phyloP scores from a whole-genome alignment of 1,140 invertebrate genomes.

The Panagrolaimus sp. region DNA sequence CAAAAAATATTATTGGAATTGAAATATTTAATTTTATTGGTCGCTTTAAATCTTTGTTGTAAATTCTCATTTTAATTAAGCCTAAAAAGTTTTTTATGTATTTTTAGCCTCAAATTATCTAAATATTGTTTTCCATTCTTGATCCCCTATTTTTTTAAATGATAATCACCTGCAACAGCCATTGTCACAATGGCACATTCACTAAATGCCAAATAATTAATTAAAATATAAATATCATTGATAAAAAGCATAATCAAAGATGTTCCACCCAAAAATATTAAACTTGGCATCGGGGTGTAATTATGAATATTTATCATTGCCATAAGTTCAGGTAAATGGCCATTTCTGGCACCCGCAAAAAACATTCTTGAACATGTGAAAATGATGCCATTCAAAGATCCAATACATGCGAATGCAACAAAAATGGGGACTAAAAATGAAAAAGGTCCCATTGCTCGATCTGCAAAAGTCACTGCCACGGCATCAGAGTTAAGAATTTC shows the following conservation, averaged over 20 bases:
- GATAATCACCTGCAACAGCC: constrained; percentile 80
- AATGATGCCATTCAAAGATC: constrained; percentile 47
- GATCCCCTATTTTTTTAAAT: too few species aligned
- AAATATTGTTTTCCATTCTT: too few species aligned
- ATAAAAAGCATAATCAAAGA: constrained; percentile 69
- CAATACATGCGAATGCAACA: constrained; percentile 49
- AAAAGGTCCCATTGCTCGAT: constrained; percentile 40
- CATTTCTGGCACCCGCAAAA: constrained; percentile 52
- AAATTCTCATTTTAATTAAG: background rate
- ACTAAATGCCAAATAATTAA: constrained; percentile 84
- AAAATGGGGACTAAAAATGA: constrained; percentile 51
- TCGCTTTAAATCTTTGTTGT: constrained; percentile 9
- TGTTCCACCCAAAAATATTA: constrained; percentile 62
- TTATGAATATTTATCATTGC: constrained; percentile 51
- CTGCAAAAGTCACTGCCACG: constrained; percentile 70
- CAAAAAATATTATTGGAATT: constrained; percentile 48
- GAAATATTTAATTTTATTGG: constrained; percentile 35
- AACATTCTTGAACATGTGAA: constrained; percentile 57
- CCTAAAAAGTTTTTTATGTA: too few species aligned
- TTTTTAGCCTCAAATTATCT: too few species aligned
- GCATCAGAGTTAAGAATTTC: constrained; percentile 77
- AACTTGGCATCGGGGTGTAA: constrained; percentile 50
- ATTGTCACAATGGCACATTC: constrained; percentile 77
- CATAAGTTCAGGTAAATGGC: constrained; percentile 52
- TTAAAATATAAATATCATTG: constrained; percentile 78